These are phyloP conservation scores for Sparus aurata DNA, from an alignment of 2,797 vertebrate species.

Conservation along the genomic window DNA sequence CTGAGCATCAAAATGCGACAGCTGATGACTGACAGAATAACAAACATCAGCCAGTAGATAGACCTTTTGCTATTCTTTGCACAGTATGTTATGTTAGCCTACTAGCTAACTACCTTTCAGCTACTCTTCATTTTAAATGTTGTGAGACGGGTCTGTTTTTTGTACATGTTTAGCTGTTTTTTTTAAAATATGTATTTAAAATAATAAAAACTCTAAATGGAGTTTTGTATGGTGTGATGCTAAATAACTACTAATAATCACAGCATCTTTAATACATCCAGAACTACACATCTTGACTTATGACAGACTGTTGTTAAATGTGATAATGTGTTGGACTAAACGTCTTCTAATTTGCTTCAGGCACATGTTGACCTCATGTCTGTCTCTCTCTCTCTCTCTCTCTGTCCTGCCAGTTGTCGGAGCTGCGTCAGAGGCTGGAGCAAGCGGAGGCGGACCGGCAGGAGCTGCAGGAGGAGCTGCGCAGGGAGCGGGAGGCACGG, in stretches of 20 bases:
- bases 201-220: background rate
- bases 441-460: slow-evolving; percentile 93
- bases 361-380: slow-evolving; percentile 36
- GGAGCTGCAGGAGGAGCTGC: slow-evolving; percentile 95
- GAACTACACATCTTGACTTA: background rate
- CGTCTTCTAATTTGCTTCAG: background rate
- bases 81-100: too few relatives aligned
- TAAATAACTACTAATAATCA: background rate
- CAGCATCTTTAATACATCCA: background rate
- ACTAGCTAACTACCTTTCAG: background rate
- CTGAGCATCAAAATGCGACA: background rate
- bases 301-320: slow-evolving; percentile 2
- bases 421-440: slow-evolving; percentile 92
- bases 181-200: background rate
- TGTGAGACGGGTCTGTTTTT: background rate
- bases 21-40: background rate
- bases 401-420: slow-evolving; percentile 87
- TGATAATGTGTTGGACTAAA: slow-evolving; percentile 18
- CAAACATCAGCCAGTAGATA: too few relatives aligned
- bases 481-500: slow-evolving; percentile 92
- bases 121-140: background rate
- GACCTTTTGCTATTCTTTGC: background rate
- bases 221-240: background rate
- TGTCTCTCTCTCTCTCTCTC: slow-evolving; percentile 17
- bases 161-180: background rate